These are phyloP conservation scores for Momotus momota DNA, from an alignment of 2,797 vertebrate species.

Conservation along the genomic window DNA sequence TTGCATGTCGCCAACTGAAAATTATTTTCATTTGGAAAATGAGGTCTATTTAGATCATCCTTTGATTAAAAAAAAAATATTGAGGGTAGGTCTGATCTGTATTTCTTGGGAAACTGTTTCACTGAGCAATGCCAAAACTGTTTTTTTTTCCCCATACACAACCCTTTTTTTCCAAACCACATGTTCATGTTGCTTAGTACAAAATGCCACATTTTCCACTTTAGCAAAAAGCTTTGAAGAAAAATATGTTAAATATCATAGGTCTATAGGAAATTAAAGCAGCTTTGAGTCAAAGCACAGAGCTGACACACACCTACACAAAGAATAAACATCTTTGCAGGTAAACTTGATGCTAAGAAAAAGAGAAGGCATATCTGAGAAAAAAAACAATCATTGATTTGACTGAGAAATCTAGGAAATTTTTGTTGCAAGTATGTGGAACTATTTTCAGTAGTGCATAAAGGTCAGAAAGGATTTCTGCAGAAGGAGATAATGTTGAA, in stretches of 20 bases:
- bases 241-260: slow-evolving; percentile 9
- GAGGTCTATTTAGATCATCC: background rate
- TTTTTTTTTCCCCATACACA: background rate
- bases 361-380: background rate
- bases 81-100: background rate
- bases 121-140: background rate
- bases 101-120: slow-evolving; percentile 17
- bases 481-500: slow-evolving; percentile 51
- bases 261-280: slow-evolving; percentile 15
- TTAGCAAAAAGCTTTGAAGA: slow-evolving; percentile 14
- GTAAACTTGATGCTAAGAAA: slow-evolving; percentile 24
- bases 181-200: background rate
- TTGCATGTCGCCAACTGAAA: background rate
- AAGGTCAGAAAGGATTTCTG: slow-evolving; percentile 38
- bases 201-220: slow-evolving; percentile 23
- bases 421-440: background rate
- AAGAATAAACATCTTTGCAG: slow-evolving; percentile 41
- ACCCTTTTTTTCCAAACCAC: background rate
- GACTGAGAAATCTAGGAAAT: slow-evolving; percentile 20
- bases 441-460: slow-evolving; percentile 32
- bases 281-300: slow-evolving; percentile 14
- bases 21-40: background rate
- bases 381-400: slow-evolving; percentile 9
- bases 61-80: slow-evolving; percentile 1
- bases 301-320: background rate